phyloP scores from a whole-genome alignment of 2,888 invertebrate species.

The Cactoblastis cactorum region DNA sequence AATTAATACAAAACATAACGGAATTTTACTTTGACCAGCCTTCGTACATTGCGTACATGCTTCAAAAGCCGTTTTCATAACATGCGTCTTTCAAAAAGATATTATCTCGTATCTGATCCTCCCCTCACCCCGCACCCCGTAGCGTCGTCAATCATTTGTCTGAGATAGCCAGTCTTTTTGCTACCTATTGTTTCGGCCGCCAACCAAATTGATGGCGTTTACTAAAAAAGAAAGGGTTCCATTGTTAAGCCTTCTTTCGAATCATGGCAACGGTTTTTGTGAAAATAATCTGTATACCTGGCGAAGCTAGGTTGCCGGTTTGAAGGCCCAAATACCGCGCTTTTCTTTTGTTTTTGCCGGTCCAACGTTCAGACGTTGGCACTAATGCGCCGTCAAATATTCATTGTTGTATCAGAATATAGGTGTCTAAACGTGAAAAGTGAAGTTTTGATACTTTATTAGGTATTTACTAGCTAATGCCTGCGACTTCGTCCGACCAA shows the following conservation, averaged over 20 bases:
- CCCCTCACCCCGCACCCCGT: slow-evolving; percentile 14
- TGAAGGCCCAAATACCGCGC: too few relatives aligned
- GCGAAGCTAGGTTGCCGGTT: not conserved
- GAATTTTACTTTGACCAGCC: not conserved
- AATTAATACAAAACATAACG: not conserved
- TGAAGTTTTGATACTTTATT: too few relatives aligned
- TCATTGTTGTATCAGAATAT: too few relatives aligned
- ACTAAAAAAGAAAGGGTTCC: slow-evolving; percentile 42
- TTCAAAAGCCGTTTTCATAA: slow-evolving; percentile 11
- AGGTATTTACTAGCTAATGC: too few relatives aligned
- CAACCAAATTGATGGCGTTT: slow-evolving; percentile 48
- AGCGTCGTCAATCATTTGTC: slow-evolving; percentile 58
- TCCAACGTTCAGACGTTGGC: too few relatives aligned
- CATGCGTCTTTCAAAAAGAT: slow-evolving; percentile 23
- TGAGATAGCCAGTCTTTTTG: slow-evolving; percentile 39
- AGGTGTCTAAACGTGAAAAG: too few relatives aligned
- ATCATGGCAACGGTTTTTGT: slow-evolving; percentile 30
- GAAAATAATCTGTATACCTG: slow-evolving; percentile 21
- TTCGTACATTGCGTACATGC: not conserved
- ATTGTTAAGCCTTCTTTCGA: slow-evolving; percentile 38
- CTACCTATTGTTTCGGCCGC: slow-evolving; percentile 25
- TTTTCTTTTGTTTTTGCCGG: not conserved
- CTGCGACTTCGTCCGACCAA: too few relatives aligned
- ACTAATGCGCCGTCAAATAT: too few relatives aligned
- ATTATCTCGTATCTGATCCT: slow-evolving; percentile 26